Conservation (phyloP, 2,888 invertebrate genomes). For the Ichneumon xanthorius region DNA sequence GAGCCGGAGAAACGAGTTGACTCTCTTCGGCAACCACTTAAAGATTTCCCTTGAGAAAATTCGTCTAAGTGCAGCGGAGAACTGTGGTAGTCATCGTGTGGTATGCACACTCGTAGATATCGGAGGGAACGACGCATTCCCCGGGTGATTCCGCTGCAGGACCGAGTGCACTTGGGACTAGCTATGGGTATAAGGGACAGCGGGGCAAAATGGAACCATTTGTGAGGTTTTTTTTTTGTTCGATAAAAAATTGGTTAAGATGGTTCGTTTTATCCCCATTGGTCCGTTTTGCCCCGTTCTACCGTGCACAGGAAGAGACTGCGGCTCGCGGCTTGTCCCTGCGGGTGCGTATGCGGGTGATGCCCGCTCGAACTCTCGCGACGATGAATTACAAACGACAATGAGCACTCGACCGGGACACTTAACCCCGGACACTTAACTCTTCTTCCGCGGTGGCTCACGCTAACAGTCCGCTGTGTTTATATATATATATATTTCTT, state of each 20-base stretch:
- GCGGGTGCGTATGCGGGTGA: conserved; percentile 60
- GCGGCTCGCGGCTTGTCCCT: background rate
- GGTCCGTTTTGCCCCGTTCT: background rate
- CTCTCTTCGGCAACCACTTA: conserved; percentile 40
- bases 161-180: conserved; percentile 1
- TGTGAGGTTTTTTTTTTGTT: too few relatives aligned
- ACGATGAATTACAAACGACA: conserved; percentile 68
- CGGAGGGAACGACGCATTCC: conserved; percentile 33
- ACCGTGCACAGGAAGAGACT: background rate
- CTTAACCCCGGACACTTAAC: conserved; percentile 67
- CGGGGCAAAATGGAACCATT: too few relatives aligned
- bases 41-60: conserved; percentile 22
- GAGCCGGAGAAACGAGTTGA: background rate
- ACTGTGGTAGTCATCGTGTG: conserved; percentile 38
- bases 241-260: too few relatives aligned
- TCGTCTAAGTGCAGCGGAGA: conserved; percentile 41
- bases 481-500: conserved; percentile 8
- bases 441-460: conserved; percentile 53
- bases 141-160: conserved; percentile 16
- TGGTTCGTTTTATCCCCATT: too few relatives aligned
- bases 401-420: conserved; percentile 68
- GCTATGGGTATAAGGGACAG: background rate
- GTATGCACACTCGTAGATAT: conserved; percentile 34
- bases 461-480: conserved; percentile 14
- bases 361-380: conserved; percentile 37